These are phyloP conservation scores for Lerema accius DNA, from an alignment of 1,140 invertebrate genomes.

Conservation along the genomic window DNA sequence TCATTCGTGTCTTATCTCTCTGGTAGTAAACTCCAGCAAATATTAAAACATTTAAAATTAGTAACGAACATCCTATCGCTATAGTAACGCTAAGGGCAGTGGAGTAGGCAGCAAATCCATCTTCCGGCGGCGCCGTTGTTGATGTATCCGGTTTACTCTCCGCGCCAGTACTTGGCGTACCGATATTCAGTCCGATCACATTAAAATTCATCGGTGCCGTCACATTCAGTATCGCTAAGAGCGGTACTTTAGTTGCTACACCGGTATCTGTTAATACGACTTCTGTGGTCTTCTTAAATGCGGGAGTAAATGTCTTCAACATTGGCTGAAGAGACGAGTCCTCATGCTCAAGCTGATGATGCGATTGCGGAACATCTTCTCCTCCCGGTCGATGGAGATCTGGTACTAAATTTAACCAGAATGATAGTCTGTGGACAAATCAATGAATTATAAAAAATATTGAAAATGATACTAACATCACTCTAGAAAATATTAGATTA, in stretches of 20 bases:
- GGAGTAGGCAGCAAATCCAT: conserved; percentile 93
- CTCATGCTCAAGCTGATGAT: conserved; percentile 93
- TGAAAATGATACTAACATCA: no score
- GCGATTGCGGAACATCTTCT: conserved; percentile 91
- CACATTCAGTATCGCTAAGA: conserved; percentile 70
- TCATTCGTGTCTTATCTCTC: conserved; percentile 91
- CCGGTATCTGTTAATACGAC: conserved; percentile 71
- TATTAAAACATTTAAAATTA: conserved; percentile 95
- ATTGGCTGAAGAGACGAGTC: conserved; percentile 79
- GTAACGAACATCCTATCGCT: conserved; percentile 95
- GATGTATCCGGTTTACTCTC: conserved; percentile 68
- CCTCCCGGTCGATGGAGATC: conserved; percentile 95
- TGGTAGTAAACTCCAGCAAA: conserved; percentile 98
- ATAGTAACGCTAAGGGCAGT: conserved; percentile 95
- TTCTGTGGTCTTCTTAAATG: conserved; percentile 83
- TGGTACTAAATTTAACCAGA: conserved; percentile 97
- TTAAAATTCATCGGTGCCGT: conserved; percentile 75
- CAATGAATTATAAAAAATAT: no score
- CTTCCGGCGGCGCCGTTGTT: conserved; percentile 86
- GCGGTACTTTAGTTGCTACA: conserved; percentile 71
- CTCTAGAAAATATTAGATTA: no score
- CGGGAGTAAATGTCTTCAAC: conserved; percentile 82
- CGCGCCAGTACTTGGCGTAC: conserved; percentile 56
- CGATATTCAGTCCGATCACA: conserved; percentile 60
- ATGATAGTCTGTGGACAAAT: conserved; percentile 89